phyloP scores from a whole-genome alignment of 23 tunicate species.

The Halocynthia roretzi region DNA sequence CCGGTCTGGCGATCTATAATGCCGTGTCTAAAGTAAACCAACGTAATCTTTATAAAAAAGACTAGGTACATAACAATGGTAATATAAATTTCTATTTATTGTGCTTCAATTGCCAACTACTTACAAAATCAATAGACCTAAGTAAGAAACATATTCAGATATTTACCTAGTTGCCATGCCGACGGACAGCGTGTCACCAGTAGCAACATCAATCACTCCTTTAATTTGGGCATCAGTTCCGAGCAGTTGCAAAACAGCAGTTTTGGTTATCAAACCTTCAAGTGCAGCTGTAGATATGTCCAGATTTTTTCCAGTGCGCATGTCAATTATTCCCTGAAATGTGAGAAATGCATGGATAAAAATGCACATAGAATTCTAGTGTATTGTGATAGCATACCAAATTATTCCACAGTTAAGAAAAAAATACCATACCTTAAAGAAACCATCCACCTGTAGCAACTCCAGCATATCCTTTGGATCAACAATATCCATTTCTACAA shows the following conservation, averaged over 20 bases:
- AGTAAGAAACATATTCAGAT: neutral
- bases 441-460: constrained; percentile 24
- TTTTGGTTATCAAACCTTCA: constrained; percentile 17
- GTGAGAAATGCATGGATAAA: neutral
- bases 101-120: neutral
- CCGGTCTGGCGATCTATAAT: constrained; percentile 27
- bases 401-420: neutral
- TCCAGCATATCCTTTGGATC: constrained; percentile 21
- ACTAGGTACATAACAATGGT: neutral
- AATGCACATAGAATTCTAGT: neutral
- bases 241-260: constrained; percentile 20
- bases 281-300: constrained; percentile 18
- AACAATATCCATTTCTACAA: constrained; percentile 20
- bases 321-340: constrained; percentile 18
- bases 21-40: constrained; percentile 13
- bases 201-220: constrained; percentile 18
- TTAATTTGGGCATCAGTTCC: constrained; percentile 30
- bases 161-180: constrained; percentile 19
- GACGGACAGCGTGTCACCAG: constrained; percentile 24
- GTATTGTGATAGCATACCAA: neutral
- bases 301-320: constrained; percentile 17
- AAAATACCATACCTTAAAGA: constrained; percentile 8
- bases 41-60: neutral
- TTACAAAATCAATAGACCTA: neutral
- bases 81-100: neutral